Evolutionary conservation across 2,888 invertebrate species (phyloP).

Genomic region (Elegia similella): DNA sequence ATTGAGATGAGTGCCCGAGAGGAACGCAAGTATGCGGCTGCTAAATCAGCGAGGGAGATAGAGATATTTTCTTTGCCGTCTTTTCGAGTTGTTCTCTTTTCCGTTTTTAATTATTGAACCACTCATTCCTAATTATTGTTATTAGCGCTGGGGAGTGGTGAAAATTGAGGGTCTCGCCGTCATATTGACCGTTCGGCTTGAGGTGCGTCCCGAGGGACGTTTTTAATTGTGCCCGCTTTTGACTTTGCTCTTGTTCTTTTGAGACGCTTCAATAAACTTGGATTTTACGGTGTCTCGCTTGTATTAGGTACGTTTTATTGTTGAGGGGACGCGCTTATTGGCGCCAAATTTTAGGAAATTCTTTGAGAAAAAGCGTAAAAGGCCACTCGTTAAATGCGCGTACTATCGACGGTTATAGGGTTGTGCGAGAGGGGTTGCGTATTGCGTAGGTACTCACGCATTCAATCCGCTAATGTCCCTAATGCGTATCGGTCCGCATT

Average conservation of each 20-base stretch:
- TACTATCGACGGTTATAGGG: slow-evolving; percentile 18
- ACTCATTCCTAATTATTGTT: slow-evolving; percentile 83
- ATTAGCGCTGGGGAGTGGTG: slow-evolving; percentile 80
- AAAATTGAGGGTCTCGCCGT: slow-evolving; percentile 78
- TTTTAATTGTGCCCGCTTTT: slow-evolving; percentile 78
- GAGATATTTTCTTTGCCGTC: slow-evolving; percentile 46
- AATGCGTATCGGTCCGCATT: slow-evolving; percentile 68
- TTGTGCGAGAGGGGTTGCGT: slow-evolving; percentile 19
- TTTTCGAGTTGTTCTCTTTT: slow-evolving; percentile 76
- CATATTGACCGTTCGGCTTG: slow-evolving; percentile 77
- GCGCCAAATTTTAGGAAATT: slow-evolving; percentile 35
- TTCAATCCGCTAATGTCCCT: slow-evolving; percentile 74
- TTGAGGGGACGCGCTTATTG: slow-evolving; percentile 34
- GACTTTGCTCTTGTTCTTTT: slow-evolving; percentile 77
- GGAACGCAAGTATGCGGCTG: slow-evolving; percentile 40
- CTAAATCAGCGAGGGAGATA: slow-evolving; percentile 44
- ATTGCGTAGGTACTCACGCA: slow-evolving; percentile 32
- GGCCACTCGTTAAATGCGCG: slow-evolving; percentile 8
- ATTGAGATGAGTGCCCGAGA: slow-evolving; percentile 53
- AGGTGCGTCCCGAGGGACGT: slow-evolving; percentile 67
- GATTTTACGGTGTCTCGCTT: slow-evolving; percentile 68
- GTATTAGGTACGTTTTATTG: slow-evolving; percentile 61
- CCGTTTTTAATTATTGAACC: slow-evolving; percentile 83
- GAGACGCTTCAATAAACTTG: slow-evolving; percentile 74
- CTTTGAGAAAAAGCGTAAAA: slow-evolving; percentile 24